phyloP scores from a whole-genome alignment of 2,888 invertebrate genomes.

The Cosmia trapezina region DNA sequence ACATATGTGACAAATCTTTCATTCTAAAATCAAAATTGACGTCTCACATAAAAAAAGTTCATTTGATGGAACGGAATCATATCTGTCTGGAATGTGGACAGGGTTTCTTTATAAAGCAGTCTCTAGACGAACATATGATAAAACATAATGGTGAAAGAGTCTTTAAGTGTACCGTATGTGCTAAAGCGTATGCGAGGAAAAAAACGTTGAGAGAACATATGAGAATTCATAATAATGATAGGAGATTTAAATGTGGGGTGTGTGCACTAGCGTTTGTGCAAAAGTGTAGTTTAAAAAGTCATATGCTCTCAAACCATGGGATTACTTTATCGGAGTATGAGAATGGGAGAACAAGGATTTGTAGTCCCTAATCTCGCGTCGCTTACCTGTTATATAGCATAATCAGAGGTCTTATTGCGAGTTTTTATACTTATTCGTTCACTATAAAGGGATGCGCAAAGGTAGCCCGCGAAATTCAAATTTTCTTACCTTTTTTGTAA shows the following conservation, averaged over 20 bases:
- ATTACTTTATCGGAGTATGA: conserved; percentile 81
- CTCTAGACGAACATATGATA: conserved; percentile 84
- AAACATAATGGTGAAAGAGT: conserved; percentile 84
- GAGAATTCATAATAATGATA: conserved; percentile 86
- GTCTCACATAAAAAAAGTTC: conserved; percentile 84
- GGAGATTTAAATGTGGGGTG: conserved; percentile 82
- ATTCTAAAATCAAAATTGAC: conserved; percentile 84
- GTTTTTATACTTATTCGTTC: too few species aligned
- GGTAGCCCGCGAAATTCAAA: too few species aligned
- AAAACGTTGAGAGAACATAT: conserved; percentile 85
- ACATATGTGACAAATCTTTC: conserved; percentile 84
- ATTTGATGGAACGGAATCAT: conserved; percentile 85
- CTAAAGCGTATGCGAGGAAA: conserved; percentile 84
- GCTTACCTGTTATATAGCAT: too few species aligned
- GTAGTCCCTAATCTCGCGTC: conserved; percentile 27
- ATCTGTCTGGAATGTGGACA: conserved; percentile 84
- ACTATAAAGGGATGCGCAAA: too few species aligned
- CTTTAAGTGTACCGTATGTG: conserved; percentile 81
- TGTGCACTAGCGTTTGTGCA: conserved; percentile 84
- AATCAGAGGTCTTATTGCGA: background rate
- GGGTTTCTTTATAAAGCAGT: conserved; percentile 84
- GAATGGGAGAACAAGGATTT: conserved; percentile 53
- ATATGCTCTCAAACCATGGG: conserved; percentile 85
- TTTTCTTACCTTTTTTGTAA: too few species aligned
- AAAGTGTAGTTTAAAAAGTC: conserved; percentile 85